phyloP scores from a whole-genome alignment of 1,140 invertebrate species.

The Drosophila ambigua region DNA sequence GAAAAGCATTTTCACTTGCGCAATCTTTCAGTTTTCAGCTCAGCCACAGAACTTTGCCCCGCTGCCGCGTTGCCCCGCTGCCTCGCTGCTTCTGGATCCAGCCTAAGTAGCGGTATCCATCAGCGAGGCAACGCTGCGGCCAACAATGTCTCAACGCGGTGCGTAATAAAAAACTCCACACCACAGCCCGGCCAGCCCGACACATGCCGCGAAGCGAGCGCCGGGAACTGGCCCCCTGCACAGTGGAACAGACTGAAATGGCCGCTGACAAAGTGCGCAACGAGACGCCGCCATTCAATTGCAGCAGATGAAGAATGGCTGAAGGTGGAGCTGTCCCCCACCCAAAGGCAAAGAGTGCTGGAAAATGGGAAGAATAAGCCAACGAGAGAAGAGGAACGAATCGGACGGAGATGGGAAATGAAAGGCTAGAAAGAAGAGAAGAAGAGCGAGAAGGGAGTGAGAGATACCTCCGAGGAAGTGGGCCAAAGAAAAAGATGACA shows the following conservation, averaged over 20 bases:
- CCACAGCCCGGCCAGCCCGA: background rate
- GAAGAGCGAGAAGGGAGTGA: background rate
- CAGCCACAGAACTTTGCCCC: background rate
- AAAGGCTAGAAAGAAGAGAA: background rate
- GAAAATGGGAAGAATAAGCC: background rate
- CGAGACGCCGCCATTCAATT: background rate
- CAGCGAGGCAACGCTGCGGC: constrained; percentile 50
- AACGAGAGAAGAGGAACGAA: background rate
- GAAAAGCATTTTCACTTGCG: constrained; percentile 64
- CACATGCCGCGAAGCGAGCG: background rate
- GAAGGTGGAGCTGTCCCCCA: no score
- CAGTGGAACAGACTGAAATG: constrained; percentile 37
- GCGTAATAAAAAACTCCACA: constrained; percentile 65
- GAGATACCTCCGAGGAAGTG: no score
- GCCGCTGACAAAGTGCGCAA: constrained; percentile 11
- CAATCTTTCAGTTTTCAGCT: constrained; percentile 59
- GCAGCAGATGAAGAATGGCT: background rate
- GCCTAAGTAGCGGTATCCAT: constrained; percentile 75
- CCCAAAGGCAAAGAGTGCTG: background rate
- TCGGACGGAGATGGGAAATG: background rate
- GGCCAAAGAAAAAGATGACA: no score
- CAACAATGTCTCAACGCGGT: constrained; percentile 68
- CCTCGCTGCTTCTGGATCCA: constrained; percentile 11
- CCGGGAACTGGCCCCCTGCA: constrained; percentile 14
- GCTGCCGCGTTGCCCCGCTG: background rate